Conservation (phyloP, 2,113 vertebrate genomes). For the Cynoglossus semilaevis region DNA sequence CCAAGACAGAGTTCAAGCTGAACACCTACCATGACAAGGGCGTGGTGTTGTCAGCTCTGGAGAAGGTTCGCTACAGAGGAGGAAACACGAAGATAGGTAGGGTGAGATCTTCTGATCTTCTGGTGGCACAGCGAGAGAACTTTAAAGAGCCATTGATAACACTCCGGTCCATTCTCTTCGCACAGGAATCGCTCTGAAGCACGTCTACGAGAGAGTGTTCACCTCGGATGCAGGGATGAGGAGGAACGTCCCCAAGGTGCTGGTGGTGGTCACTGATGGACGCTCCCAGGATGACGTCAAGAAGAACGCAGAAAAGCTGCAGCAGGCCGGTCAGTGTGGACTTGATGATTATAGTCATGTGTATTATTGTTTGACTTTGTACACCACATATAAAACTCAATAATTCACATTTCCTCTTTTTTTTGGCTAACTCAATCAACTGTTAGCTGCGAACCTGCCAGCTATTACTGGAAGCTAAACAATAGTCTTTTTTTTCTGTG, state of each 20-base stretch:
- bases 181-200: constrained; percentile 89
- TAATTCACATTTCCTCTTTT: constrained; percentile 8
- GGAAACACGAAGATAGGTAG: constrained; percentile 98
- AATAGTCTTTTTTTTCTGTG: constrained; percentile 24
- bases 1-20: constrained; percentile 95
- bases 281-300: constrained; percentile 97
- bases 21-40: constrained; percentile 93
- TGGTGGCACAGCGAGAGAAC: not conserved
- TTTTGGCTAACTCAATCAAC: constrained; percentile 23
- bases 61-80: constrained; percentile 90
- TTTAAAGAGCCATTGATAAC: no score
- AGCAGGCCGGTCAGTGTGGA: constrained; percentile 84
- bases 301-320: constrained; percentile 88
- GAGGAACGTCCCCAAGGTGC: constrained; percentile 91
- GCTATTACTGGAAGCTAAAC: constrained; percentile 27
- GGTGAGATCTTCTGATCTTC: not conserved
- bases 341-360: not conserved
- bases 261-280: constrained; percentile 96
- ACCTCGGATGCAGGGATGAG: constrained; percentile 93
- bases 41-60: constrained; percentile 85
- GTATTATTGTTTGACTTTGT: not conserved
- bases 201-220: constrained; percentile 91
- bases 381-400: not conserved
- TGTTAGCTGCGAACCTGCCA: constrained; percentile 3
- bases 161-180: not conserved